These are phyloP conservation scores for Cetonia aurata DNA, from an alignment of 2,888 invertebrate species.

Conservation along the genomic window DNA sequence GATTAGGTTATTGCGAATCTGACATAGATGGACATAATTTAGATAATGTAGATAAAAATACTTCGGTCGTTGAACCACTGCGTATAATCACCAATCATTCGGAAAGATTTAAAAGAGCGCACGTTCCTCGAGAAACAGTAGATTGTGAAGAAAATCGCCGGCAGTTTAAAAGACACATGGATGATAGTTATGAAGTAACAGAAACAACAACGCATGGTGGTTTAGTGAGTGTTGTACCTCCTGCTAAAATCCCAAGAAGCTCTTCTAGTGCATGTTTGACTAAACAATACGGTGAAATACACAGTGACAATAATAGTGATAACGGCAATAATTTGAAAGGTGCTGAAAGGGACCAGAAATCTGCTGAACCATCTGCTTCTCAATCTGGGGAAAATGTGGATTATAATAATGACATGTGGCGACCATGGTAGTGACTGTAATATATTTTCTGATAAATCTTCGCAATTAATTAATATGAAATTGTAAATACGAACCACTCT, in stretches of 20 bases:
- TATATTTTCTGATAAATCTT: neutral
- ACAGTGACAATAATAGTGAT: too few relatives aligned
- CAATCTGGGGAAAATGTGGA: constrained; percentile 49
- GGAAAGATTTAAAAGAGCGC: constrained; percentile 63
- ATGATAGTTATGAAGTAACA: constrained; percentile 4
- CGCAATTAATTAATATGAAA: neutral
- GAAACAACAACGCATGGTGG: too few relatives aligned
- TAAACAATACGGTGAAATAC: constrained; percentile 1
- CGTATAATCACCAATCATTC: constrained; percentile 64
- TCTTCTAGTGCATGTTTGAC: constrained; percentile 41
- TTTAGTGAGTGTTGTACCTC: constrained; percentile 45
- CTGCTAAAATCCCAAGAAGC: constrained; percentile 46
- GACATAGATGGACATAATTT: constrained; percentile 12
- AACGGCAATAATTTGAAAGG: too few relatives aligned
- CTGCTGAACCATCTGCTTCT: constrained; percentile 47
- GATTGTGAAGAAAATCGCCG: constrained; percentile 61
- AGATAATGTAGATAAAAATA: neutral
- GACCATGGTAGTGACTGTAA: constrained; percentile 60
- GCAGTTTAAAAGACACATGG: constrained; percentile 58
- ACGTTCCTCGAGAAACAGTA: constrained; percentile 60
- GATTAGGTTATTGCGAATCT: constrained; percentile 13
- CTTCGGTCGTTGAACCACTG: constrained; percentile 58
- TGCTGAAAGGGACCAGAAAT: neutral
- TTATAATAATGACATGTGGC: constrained; percentile 63
- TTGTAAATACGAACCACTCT: too few relatives aligned